Conservation (phyloP, 1,140 invertebrate species). For the Cylas formicarius region DNA sequence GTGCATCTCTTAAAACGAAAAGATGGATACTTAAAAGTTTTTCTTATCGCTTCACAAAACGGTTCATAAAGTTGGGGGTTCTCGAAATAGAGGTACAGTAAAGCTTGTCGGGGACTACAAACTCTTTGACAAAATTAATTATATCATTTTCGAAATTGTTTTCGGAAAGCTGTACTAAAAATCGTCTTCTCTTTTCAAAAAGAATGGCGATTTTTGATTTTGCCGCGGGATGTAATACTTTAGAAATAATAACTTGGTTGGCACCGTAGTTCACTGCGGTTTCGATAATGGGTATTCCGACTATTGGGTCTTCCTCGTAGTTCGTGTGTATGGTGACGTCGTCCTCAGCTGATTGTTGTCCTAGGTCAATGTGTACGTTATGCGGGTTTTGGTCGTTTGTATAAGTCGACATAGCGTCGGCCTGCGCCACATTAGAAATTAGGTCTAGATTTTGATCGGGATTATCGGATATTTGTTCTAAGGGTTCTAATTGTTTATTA, state of each 20-base stretch:
- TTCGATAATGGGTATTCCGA: slow-evolving; percentile 7
- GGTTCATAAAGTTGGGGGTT: slow-evolving; percentile 5
- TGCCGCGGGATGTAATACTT: slow-evolving; percentile 7
- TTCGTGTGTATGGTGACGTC: slow-evolving; percentile 11
- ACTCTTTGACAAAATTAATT: slow-evolving; percentile 11
- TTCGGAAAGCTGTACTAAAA: slow-evolving; percentile 7
- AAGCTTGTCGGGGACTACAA: background rate
- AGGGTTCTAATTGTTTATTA: no score
- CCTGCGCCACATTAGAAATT: no score
- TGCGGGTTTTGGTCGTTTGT: no score
- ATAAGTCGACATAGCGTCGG: no score
- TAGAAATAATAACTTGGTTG: slow-evolving; percentile 15
- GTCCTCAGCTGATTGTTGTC: background rate
- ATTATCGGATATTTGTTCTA: no score
- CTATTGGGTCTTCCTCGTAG: slow-evolving; percentile 12
- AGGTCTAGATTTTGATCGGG: no score
- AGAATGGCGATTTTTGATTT: slow-evolving; percentile 16
- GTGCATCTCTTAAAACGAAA: slow-evolving; percentile 10
- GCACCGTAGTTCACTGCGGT: slow-evolving; percentile 13
- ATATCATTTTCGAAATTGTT: slow-evolving; percentile 11
- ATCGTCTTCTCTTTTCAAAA: slow-evolving; percentile 15
- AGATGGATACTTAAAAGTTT: slow-evolving; percentile 6
- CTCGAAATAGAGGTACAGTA: slow-evolving; percentile 5
- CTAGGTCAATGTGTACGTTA: no score
- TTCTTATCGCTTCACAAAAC: slow-evolving; percentile 3